phyloP scores from a whole-genome alignment of 2,113 vertebrate genomes.

The Gambusia holbrooki region DNA sequence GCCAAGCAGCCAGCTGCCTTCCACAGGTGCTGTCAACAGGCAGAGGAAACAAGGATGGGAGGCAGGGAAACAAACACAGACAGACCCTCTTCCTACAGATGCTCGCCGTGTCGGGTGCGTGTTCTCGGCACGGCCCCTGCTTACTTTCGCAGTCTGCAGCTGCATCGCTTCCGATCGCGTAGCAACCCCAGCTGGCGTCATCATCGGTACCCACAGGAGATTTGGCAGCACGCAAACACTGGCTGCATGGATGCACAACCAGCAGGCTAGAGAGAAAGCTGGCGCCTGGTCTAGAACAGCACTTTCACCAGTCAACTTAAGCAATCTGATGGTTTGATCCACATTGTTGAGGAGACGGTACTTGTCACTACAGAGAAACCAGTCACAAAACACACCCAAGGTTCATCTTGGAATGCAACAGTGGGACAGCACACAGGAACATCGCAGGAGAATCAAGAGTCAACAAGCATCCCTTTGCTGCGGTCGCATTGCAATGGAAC shows the following conservation, averaged over 20 bases:
- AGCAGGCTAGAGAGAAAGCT: not conserved
- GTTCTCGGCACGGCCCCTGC: slow-evolving; percentile 14
- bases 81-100: slow-evolving; percentile 28
- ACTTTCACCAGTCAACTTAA: not conserved
- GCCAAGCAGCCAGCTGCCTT: slow-evolving; percentile 60
- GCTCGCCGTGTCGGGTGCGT: not conserved
- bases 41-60: slow-evolving; percentile 30
- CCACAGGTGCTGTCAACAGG: slow-evolving; percentile 65
- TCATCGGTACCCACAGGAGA: slow-evolving; percentile 24
- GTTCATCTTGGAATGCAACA: too few relatives aligned
- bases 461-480: too few relatives aligned
- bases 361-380: too few relatives aligned
- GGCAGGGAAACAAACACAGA: slow-evolving; percentile 42
- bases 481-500: too few relatives aligned
- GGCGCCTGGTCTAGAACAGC: slow-evolving; percentile 6
- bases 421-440: too few relatives aligned
- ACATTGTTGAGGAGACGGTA: not conserved
- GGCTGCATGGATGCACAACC: slow-evolving; percentile 6
- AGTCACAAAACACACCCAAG: too few relatives aligned
- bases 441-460: too few relatives aligned
- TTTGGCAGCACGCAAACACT: slow-evolving; percentile 27
- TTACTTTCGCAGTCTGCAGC: slow-evolving; percentile 3
- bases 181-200: slow-evolving; percentile 53
- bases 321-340: not conserved
- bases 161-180: slow-evolving; percentile 48